Evolutionary conservation across 2,113 vertebrate genomes (phyloP).

Genomic region (Psilopogon haemacephalus): DNA sequence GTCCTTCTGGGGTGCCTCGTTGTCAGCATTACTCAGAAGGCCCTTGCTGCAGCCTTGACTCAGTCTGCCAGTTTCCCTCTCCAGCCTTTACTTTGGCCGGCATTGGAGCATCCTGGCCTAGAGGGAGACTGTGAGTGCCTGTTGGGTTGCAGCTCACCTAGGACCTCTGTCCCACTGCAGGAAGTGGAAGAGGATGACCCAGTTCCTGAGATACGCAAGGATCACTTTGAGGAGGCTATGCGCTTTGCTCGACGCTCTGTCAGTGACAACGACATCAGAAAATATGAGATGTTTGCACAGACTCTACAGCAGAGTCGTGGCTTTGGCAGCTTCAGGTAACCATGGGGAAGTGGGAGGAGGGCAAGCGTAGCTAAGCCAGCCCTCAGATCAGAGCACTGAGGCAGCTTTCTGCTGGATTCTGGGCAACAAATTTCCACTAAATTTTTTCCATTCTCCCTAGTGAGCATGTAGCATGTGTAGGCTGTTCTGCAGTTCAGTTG

Average conservation of each 20-base stretch:
- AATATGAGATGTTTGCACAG: conserved; percentile 99
- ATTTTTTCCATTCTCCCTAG: neutral
- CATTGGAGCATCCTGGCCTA: neutral
- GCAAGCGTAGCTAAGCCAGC: neutral
- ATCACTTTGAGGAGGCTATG: conserved; percentile 99
- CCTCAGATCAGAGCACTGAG: rapidly evolving
- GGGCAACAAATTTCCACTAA: neutral
- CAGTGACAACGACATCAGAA: conserved; percentile 98
- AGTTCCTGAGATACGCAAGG: conserved; percentile 94
- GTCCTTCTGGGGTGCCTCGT: neutral
- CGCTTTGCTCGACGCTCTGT: conserved; percentile 97
- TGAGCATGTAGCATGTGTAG: neutral
- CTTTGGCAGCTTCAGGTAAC: conserved; percentile 98
- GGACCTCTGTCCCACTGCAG: conserved; percentile 61
- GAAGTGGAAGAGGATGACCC: conserved; percentile 97
- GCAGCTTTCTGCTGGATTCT: neutral
- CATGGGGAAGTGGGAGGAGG: too few relatives aligned
- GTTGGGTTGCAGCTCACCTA: rapidly evolving
- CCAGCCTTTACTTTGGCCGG: rapidly evolving
- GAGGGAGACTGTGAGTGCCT: neutral
- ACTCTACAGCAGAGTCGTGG: conserved; percentile 98
- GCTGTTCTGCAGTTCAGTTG: neutral
- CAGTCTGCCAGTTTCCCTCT: neutral
- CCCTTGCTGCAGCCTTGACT: neutral
- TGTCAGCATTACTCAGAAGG: neutral